Percentiles rank a stretch among this genome's conserved stretches.
Evolutionary conservation across 2,113 vertebrate species (phyloP).

Genomic region (Anguilla japonica): DNA sequence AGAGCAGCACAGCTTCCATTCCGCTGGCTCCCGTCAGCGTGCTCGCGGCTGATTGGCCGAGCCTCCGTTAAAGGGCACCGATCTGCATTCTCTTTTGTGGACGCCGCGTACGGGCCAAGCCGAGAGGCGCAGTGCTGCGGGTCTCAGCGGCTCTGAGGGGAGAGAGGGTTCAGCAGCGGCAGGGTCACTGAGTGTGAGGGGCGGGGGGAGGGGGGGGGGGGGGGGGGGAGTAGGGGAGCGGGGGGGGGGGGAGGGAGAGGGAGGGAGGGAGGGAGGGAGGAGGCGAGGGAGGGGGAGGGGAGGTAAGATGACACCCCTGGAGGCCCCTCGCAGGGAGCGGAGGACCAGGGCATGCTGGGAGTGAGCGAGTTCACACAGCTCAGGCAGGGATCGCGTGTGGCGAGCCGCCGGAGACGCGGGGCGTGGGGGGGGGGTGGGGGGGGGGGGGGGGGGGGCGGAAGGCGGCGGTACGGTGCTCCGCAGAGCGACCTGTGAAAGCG

Average conservation of each 20-base stretch:
- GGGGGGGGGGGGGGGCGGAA: neutral
- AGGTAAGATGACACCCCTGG: slow-evolving; percentile 1
- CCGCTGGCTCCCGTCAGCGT: neutral
- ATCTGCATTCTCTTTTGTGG: neutral
- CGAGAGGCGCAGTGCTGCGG: no score
- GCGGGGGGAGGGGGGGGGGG: neutral
- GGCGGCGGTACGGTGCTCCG: slow-evolving; percentile 28
- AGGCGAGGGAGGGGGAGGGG: slow-evolving; percentile 30
- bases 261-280: slow-evolving; percentile 21
- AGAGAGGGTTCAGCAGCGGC: neutral
- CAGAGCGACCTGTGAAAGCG: slow-evolving; percentile 19
- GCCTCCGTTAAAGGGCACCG: neutral
- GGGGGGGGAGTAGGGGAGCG: neutral
- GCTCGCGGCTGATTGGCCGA: neutral
- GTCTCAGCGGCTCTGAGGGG: neutral
- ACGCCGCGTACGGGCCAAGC: no score
- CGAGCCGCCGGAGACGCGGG: slow-evolving; percentile 1
- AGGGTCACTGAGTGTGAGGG: neutral
- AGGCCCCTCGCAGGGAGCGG: neutral
- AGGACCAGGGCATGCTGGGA: neutral
- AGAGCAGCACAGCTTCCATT: neutral
- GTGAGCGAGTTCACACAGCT: neutral
- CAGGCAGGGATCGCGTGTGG: neutral
- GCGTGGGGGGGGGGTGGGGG: slow-evolving; percentile 22
- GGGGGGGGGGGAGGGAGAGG: slow-evolving; percentile 26